Percentiles rank a stretch among this genome's conserved stretches.
phyloP scores from a whole-genome alignment of 2,113 vertebrate species.

The Scatophagus argus region DNA sequence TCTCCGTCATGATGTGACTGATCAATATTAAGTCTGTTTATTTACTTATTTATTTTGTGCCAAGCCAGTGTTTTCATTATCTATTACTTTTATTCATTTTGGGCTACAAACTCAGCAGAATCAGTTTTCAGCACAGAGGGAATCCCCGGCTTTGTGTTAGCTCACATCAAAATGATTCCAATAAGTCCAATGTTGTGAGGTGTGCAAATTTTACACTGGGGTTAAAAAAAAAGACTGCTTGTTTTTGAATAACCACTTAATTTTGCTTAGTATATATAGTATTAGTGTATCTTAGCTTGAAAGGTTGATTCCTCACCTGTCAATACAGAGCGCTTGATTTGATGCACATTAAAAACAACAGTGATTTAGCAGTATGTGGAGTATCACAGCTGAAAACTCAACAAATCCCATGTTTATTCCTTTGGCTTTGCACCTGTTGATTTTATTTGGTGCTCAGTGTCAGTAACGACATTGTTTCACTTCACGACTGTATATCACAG shows the following conservation, averaged over 20 bases:
- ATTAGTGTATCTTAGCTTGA: not conserved
- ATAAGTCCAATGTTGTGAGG: not conserved
- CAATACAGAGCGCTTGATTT: not conserved
- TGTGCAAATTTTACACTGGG: too few relatives aligned
- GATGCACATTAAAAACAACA: not conserved
- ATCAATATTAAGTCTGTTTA: too few relatives aligned
- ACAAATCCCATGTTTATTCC: slow-evolving; percentile 6
- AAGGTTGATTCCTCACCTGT: not conserved
- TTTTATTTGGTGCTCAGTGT: not conserved
- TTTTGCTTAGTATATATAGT: too few relatives aligned
- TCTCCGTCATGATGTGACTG: too few relatives aligned
- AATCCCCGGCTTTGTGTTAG: not conserved
- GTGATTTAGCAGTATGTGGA: not conserved
- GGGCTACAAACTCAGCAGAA: not conserved
- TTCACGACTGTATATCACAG: not conserved
- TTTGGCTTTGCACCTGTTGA: slow-evolving; percentile 12
- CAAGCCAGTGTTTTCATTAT: not conserved
- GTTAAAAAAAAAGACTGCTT: too few relatives aligned
- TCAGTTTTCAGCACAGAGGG: not conserved
- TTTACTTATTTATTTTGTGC: not conserved
- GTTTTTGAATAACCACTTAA: too few relatives aligned
- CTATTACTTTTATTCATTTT: too few relatives aligned
- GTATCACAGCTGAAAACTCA: slow-evolving; percentile 6
- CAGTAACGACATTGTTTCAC: slow-evolving; percentile 6
- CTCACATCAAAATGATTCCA: not conserved